These are phyloP conservation scores for Lathamus discolor DNA, from an alignment of 2,113 vertebrate species.

Conservation along the genomic window DNA sequence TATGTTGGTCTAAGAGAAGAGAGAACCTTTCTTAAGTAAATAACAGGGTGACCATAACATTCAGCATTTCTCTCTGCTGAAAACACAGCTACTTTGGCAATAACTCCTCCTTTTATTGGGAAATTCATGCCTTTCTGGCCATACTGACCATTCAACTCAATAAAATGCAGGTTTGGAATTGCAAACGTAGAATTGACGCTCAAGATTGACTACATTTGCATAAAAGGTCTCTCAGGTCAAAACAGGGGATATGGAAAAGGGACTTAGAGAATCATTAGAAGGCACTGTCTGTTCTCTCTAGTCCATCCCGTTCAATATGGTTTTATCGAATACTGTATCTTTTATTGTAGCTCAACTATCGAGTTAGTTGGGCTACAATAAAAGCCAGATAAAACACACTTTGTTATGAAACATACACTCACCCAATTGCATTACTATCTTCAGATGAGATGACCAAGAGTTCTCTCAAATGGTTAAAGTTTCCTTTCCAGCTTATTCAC, in stretches of 20 bases:
- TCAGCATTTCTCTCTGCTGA: neutral
- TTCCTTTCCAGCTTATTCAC: neutral
- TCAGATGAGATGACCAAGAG: neutral
- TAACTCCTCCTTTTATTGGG: slow-evolving; percentile 42
- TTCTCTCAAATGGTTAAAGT: slow-evolving; percentile 36
- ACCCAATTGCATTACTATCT: slow-evolving; percentile 3
- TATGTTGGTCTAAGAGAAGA: neutral
- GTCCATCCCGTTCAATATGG: neutral
- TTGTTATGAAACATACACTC: neutral
- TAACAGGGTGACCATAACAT: neutral
- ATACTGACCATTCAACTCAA: slow-evolving; percentile 21
- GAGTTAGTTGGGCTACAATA: neutral
- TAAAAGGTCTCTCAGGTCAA: neutral
- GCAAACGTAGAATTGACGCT: neutral
- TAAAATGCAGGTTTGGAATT: slow-evolving; percentile 33
- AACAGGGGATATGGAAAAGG: neutral
- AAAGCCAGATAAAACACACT: neutral
- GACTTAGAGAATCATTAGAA: neutral
- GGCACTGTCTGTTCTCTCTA: neutral
- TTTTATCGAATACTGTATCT: neutral
- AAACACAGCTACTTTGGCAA: slow-evolving; percentile 2
- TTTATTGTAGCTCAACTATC: neutral
- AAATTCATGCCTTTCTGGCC: slow-evolving; percentile 5
- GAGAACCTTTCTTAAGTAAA: neutral
- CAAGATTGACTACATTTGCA: neutral